These are phyloP conservation scores for Etheostoma spectabile DNA, from an alignment of 2,113 vertebrate species.

Conservation along the genomic window DNA sequence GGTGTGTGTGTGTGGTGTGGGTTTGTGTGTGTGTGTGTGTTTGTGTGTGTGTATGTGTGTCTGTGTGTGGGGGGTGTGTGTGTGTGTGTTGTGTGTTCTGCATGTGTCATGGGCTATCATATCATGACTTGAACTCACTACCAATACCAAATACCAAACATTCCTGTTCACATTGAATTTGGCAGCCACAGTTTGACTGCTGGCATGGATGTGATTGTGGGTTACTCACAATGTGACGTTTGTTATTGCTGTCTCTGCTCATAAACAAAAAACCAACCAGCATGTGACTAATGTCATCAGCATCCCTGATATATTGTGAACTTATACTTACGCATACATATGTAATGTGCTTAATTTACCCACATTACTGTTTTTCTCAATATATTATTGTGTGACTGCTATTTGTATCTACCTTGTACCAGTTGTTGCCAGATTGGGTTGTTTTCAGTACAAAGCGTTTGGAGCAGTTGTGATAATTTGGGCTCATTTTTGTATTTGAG, in stretches of 20 bases:
- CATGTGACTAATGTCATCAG: constrained; percentile 26
- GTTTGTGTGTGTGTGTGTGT: constrained; percentile 35
- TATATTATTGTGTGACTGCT: not conserved
- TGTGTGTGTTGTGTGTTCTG: constrained; percentile 41
- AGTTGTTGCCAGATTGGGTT: not conserved
- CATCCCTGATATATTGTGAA: not conserved
- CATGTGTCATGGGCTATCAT: constrained; percentile 72
- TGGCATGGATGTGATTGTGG: constrained; percentile 25
- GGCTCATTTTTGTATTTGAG: too few relatives aligned
- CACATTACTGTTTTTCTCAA: not conserved
- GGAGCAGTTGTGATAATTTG: too few relatives aligned
- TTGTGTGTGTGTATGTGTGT: constrained; percentile 23
- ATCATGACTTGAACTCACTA: constrained; percentile 61
- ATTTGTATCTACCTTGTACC: too few relatives aligned
- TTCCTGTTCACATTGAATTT: constrained; percentile 53
- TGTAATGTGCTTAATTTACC: not conserved
- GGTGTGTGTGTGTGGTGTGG: too few relatives aligned
- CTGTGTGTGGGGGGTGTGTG: constrained; percentile 30
- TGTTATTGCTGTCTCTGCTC: constrained; percentile 29
- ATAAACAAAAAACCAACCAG: not conserved
- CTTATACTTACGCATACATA: not conserved
- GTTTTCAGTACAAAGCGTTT: too few relatives aligned
- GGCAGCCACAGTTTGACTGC: constrained; percentile 30
- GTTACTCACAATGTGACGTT: constrained; percentile 43
- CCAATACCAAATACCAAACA: constrained; percentile 58